These are phyloP conservation scores for Trachops cirrhosus DNA, from an alignment of 2,797 vertebrate genomes.

Conservation along the genomic window DNA sequence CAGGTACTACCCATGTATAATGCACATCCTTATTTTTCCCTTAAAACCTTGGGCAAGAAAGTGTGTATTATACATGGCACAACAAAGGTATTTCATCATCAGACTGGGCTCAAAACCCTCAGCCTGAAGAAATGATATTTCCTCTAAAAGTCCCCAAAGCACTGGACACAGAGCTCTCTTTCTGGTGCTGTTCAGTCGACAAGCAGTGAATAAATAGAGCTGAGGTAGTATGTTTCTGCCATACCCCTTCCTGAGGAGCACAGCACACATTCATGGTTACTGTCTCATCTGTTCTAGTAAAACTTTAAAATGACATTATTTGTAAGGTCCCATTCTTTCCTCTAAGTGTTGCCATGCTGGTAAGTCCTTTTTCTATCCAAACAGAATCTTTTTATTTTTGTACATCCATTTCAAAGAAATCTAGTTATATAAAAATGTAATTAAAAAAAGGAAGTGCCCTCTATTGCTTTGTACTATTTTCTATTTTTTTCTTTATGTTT, in stretches of 20 bases:
- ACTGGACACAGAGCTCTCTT: background rate
- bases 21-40: too few species aligned
- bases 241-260: slow-evolving; percentile 1
- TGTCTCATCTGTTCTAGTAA: background rate
- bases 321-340: background rate
- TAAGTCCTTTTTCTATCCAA: slow-evolving; percentile 7
- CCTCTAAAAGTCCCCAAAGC: background rate
- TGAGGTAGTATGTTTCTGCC: background rate
- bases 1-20: too few species aligned
- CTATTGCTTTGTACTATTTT: background rate
- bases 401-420: background rate
- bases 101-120: background rate
- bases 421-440: background rate
- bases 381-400: background rate
- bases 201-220: background rate
- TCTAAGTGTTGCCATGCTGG: background rate
- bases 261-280: background rate
- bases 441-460: background rate
- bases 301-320: slow-evolving; percentile 3
- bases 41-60: too few species aligned
- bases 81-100: background rate
- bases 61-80: too few species aligned
- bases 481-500: background rate
- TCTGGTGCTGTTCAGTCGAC: background rate
- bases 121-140: background rate